Conservation (phyloP, 2,888 invertebrate genomes). For the Eilema sororculum region DNA sequence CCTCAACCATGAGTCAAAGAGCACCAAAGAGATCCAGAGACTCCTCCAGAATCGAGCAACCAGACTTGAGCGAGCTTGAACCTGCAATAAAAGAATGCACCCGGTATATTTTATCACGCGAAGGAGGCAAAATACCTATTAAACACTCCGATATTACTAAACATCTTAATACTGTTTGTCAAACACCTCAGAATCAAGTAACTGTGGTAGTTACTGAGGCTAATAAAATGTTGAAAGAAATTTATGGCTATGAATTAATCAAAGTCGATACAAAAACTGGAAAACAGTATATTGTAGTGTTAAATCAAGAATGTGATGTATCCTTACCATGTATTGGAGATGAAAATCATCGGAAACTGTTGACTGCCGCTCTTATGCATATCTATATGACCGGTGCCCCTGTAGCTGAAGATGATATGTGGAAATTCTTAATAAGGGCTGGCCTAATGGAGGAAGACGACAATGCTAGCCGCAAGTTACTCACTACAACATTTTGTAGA, state of each 20-base stretch:
- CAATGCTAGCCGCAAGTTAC: slow-evolving; percentile 64
- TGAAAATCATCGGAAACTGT: slow-evolving; percentile 64
- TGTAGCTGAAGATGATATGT: slow-evolving; percentile 71
- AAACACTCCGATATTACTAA: slow-evolving; percentile 73
- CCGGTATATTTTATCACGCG: slow-evolving; percentile 71
- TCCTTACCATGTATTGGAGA: slow-evolving; percentile 59
- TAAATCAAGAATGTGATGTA: slow-evolving; percentile 65
- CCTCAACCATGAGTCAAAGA: slow-evolving; percentile 60
- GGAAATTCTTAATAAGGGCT: slow-evolving; percentile 78
- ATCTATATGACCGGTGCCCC: slow-evolving; percentile 84
- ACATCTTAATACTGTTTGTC: slow-evolving; percentile 63
- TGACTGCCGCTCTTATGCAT: slow-evolving; percentile 80
- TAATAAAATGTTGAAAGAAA: slow-evolving; percentile 66
- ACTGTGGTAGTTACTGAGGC: slow-evolving; percentile 65
- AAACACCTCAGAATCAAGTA: slow-evolving; percentile 60
- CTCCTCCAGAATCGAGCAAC: slow-evolving; percentile 16
- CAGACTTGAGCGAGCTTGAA: slow-evolving; percentile 46
- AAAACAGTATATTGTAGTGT: slow-evolving; percentile 70
- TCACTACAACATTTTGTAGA: slow-evolving; percentile 71
- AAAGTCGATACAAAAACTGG: slow-evolving; percentile 68
- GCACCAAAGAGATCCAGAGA: slow-evolving; percentile 47
- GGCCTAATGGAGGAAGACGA: slow-evolving; percentile 75
- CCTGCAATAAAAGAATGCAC: slow-evolving; percentile 73
- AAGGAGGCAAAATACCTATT: slow-evolving; percentile 78
- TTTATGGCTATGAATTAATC: slow-evolving; percentile 83